phyloP scores from a whole-genome alignment of 2,888 invertebrate species.

The Chymomyza procnemis region DNA sequence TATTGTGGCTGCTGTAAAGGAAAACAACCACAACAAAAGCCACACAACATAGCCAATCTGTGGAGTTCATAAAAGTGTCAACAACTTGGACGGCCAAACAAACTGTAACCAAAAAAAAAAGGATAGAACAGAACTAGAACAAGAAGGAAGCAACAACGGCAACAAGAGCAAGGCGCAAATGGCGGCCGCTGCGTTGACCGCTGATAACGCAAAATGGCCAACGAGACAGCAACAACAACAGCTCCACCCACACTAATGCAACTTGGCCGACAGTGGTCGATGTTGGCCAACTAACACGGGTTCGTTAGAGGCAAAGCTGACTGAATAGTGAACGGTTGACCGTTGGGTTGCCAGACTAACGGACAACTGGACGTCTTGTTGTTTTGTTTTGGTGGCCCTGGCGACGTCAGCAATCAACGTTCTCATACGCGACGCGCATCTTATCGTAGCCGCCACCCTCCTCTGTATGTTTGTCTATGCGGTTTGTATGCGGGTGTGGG shows the following conservation, averaged over 20 bases:
- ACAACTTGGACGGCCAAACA: constrained; percentile 56
- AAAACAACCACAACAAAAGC: constrained; percentile 66
- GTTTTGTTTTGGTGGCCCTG: not conserved
- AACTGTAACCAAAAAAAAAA: constrained; percentile 16
- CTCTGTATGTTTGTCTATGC: not conserved
- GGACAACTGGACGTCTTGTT: not conserved
- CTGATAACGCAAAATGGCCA: constrained; percentile 62
- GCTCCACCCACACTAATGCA: not conserved
- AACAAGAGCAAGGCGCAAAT: constrained; percentile 26
- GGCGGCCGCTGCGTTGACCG: constrained; percentile 52
- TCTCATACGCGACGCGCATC: not conserved
- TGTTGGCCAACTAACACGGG: constrained; percentile 46
- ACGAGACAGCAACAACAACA: constrained; percentile 19
- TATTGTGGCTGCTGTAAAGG: constrained; percentile 35
- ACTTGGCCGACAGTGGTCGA: constrained; percentile 1
- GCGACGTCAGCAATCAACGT: constrained; percentile 49
- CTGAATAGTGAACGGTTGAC: constrained; percentile 26
- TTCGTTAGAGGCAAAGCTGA: constrained; percentile 66
- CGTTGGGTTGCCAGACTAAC: not conserved
- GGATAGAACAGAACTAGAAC: not conserved
- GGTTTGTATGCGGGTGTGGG: not conserved
- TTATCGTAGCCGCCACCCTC: constrained; percentile 20
- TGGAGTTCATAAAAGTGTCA: constrained; percentile 76
- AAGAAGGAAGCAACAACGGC: not conserved
- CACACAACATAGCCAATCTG: constrained; percentile 70